Evolutionary conservation across 1,140 invertebrate species (phyloP).

Genomic region (Drosophila albomicans): DNA sequence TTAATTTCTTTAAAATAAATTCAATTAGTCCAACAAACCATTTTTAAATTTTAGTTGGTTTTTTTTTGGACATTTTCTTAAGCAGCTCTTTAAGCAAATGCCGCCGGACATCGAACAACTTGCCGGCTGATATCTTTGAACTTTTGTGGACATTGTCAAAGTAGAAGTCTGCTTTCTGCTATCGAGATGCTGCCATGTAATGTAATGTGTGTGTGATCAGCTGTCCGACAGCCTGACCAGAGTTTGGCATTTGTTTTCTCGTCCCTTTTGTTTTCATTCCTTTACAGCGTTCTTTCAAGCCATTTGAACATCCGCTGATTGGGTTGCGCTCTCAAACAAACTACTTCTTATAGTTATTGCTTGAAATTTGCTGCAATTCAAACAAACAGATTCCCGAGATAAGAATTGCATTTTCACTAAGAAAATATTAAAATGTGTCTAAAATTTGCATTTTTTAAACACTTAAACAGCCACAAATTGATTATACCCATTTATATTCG

Average conservation of each 20-base stretch:
- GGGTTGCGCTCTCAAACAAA: conserved; percentile 19
- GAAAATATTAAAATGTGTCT: too few species aligned
- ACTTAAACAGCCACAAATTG: too few species aligned
- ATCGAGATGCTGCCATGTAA: conserved; percentile 17
- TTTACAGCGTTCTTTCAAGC: conserved; percentile 8
- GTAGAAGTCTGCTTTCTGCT: conserved; percentile 5
- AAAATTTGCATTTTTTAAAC: too few species aligned
- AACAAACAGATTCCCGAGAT: too few species aligned
- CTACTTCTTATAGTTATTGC: conserved; percentile 19
- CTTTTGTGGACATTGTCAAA: not conserved
- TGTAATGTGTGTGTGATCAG: not conserved
- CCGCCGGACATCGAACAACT: not conserved
- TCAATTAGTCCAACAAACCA: too few species aligned
- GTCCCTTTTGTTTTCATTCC: conserved; percentile 13
- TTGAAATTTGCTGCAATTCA: too few species aligned
- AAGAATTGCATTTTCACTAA: too few species aligned
- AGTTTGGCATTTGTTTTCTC: conserved; percentile 44
- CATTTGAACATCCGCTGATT: conserved; percentile 30
- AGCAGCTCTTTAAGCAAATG: not conserved
- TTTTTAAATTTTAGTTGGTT: too few species aligned
- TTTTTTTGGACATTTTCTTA: too few species aligned
- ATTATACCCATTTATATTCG: too few species aligned
- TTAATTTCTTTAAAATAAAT: too few species aligned
- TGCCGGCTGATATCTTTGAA: not conserved
- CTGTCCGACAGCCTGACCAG: conserved; percentile 27